A percentile compares a stretch with the other conserved stretches of the same genome.
Conservation (phyloP, 2,797 vertebrate genomes). For the Neosilurus hyrtlii region DNA sequence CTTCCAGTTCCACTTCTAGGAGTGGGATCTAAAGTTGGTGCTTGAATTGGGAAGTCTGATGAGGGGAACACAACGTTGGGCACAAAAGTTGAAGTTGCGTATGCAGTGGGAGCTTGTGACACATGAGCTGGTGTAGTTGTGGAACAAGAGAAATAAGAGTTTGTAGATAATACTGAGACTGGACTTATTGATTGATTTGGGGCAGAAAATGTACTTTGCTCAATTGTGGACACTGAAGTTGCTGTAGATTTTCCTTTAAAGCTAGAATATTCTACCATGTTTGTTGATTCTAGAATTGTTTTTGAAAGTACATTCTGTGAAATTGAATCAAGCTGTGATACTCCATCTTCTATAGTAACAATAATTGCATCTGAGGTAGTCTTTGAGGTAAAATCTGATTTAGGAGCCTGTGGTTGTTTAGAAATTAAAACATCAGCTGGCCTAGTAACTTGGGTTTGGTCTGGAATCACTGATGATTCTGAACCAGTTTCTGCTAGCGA, state of each 20-base stretch:
- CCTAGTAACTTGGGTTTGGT: constrained; percentile 3
- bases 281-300: constrained; percentile 35
- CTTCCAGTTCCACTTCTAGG: constrained; percentile 51
- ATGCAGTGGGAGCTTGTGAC: constrained; percentile 22
- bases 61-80: constrained; percentile 45
- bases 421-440: constrained; percentile 14
- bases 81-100: constrained; percentile 53
- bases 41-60: constrained; percentile 58
- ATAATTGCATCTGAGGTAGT: constrained; percentile 44
- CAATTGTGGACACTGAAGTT: constrained; percentile 27
- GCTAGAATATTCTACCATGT: constrained; percentile 52
- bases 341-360: constrained; percentile 68
- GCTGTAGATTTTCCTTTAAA: constrained; percentile 16
- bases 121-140: constrained; percentile 43
- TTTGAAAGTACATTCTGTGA: constrained; percentile 52
- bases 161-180: constrained; percentile 16
- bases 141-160: constrained; percentile 35
- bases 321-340: constrained; percentile 59
- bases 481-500: neutral
- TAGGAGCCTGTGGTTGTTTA: constrained; percentile 23
- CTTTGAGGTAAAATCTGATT: constrained; percentile 1
- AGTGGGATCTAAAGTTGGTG: constrained; percentile 46
- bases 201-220: constrained; percentile 39
- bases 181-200: constrained; percentile 31
- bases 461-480: constrained; percentile 29